Conservation (phyloP, 2,113 vertebrate species). For the Nipponia nippon region DNA sequence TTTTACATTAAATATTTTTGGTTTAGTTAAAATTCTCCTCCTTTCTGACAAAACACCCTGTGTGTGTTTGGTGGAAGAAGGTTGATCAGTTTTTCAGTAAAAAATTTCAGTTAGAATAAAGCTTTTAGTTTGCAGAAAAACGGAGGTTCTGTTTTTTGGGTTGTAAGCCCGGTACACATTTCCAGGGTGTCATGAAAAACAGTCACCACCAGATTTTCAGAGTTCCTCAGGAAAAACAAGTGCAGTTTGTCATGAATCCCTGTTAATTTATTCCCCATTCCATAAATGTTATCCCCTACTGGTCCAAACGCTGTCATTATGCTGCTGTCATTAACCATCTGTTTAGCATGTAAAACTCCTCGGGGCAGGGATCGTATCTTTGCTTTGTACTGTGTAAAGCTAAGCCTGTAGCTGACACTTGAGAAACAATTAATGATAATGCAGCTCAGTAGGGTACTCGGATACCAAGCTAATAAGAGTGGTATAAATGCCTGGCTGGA, state of each 20-base stretch:
- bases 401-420: constrained; percentile 54
- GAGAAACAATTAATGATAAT: constrained; percentile 66
- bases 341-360: constrained; percentile 55
- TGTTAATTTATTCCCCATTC: neutral
- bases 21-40: neutral
- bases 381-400: constrained; percentile 37
- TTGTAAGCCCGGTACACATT: neutral
- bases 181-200: neutral
- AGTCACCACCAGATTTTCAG: neutral
- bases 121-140: neutral
- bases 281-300: neutral
- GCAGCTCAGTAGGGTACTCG: constrained; percentile 20
- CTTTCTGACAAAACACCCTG: neutral
- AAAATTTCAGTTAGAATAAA: neutral
- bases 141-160: neutral
- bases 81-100: neutral
- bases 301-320: constrained; percentile 12
- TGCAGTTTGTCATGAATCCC: neutral
- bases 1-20: neutral
- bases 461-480: constrained; percentile 45
- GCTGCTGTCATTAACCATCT: constrained; percentile 46
- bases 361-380: constrained; percentile 15
- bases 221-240: neutral
- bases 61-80: neutral
- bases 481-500: constrained; percentile 47